phyloP scores from a whole-genome alignment of 2,797 vertebrate genomes.

The Setipinna tenuifilis region DNA sequence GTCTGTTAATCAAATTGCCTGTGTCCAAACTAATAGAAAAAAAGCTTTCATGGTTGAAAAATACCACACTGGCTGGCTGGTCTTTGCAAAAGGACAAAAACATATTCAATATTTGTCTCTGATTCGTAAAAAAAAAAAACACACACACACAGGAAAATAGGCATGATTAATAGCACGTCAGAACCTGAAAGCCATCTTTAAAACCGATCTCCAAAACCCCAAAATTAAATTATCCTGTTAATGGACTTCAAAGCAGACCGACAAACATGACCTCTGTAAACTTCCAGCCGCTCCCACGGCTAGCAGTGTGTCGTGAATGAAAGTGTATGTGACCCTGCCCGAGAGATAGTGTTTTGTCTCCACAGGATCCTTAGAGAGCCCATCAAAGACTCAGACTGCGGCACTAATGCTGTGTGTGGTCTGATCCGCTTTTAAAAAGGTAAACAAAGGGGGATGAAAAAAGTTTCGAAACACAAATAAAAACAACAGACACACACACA shows the following conservation, averaged over 20 bases:
- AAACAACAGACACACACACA: not conserved
- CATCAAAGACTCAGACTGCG: not conserved
- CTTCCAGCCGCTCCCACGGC: not conserved
- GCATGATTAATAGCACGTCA: not conserved
- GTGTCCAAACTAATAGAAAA: not conserved
- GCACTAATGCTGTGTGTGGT: not conserved
- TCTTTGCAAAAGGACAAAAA: no score
- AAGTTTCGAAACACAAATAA: not conserved
- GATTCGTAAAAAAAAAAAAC: not conserved
- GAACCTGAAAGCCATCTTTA: not conserved
- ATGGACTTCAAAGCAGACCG: not conserved
- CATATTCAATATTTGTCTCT: not conserved
- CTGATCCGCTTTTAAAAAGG: slow-evolving; percentile 8
- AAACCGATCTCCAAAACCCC: not conserved
- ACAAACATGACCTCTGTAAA: not conserved
- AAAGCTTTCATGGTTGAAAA: not conserved
- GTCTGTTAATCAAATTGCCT: not conserved
- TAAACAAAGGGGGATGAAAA: not conserved
- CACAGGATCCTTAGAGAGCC: not conserved
- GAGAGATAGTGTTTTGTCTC: not conserved
- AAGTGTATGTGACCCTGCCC: not conserved
- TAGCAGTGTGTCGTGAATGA: not conserved
- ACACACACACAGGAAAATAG: not conserved
- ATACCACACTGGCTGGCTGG: not conserved
- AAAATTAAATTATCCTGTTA: not conserved